Percentiles rank a stretch among this genome's conserved stretches.
Conservation (phyloP, 1,140 invertebrate species). For the Hyles vespertilio region DNA sequence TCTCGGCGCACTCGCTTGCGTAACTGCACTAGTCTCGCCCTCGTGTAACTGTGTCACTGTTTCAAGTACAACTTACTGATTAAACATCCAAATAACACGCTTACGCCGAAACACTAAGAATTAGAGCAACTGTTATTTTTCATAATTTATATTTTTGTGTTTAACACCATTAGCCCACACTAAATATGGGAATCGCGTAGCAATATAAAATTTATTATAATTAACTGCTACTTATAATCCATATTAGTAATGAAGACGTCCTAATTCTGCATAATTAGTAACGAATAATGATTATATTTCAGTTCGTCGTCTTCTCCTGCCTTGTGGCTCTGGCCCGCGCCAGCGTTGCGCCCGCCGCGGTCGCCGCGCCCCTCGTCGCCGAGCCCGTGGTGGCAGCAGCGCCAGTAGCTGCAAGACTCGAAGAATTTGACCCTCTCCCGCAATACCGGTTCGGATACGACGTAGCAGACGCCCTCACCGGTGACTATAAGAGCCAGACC, state of each 20-base stretch:
- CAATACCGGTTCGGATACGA: slow-evolving; percentile 82
- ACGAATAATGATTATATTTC: slow-evolving; percentile 17
- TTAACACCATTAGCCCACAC: too few species aligned
- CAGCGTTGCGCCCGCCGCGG: slow-evolving; percentile 37
- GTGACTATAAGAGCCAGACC: slow-evolving; percentile 70
- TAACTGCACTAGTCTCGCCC: slow-evolving; percentile 53
- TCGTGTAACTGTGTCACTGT: slow-evolving; percentile 63
- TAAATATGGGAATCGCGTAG: too few species aligned
- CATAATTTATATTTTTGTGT: too few species aligned
- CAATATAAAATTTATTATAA: too few species aligned
- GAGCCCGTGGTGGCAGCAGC: slow-evolving; percentile 57
- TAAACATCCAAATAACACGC: slow-evolving; percentile 11
- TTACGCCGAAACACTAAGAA: too few species aligned
- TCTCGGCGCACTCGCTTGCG: slow-evolving; percentile 52
- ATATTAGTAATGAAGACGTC: too few species aligned
- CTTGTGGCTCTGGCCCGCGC: slow-evolving; percentile 44
- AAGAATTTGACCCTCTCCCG: slow-evolving; percentile 77
- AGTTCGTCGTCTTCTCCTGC: slow-evolving; percentile 58
- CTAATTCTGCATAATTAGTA: too few species aligned
- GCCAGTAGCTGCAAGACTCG: slow-evolving; percentile 49
- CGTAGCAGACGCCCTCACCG: slow-evolving; percentile 77
- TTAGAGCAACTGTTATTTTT: too few species aligned
- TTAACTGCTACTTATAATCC: too few species aligned
- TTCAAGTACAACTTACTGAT: slow-evolving; percentile 50
- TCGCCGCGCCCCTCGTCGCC: slow-evolving; percentile 48